Evolutionary conservation across 2,888 invertebrate species (phyloP), one percentile per base, ranked within the genome.

Genomic region (Colostygia pectinataria): DNA sequence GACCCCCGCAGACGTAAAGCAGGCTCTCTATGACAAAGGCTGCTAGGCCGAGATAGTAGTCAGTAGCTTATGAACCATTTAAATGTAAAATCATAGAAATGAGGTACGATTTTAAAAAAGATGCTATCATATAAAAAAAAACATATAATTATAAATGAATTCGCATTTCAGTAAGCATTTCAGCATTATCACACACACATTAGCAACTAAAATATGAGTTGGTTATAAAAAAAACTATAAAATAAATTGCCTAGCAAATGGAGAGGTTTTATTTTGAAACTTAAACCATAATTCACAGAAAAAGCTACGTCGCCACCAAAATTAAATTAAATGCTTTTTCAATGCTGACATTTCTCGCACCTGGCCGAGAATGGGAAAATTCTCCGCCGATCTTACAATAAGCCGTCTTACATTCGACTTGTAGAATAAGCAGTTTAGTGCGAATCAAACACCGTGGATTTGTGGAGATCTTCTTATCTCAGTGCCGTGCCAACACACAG

Each of bases 331-430:
- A 74, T 66, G 57, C 66, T 63, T 73, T 77, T 80, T 74, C 68
- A 62, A 45, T 62, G 59, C 55, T 59, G 61, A 38, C 34, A 28
- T 29, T 39, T 68, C 64, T 5, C 74, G 69, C 74, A 77, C 69
- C 76, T 77, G 69, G 61, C 63, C 57, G 62, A 53, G 65, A 77
- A 77, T 72, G 68, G 62, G 68, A 72, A 73, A 72, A 77, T 69
- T 72, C 67, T 77, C 72, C 62, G 59, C 64, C 61, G 69, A 68
- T 68, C 71, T 74, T 69, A 72, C 68, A 76, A 72, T 82, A 81
- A 83, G 74, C 77, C 74, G 71, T 71, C 72, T 76, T 74, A 74
- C 61, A 71, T 64, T 66, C 65, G 57, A 60, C 61, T 63, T 65
- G 63, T 74, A 68, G 68, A 68, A 66, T 73, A 72, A 68, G 68